Evolutionary conservation across 2,888 invertebrate genomes (phyloP).

Genomic region (Phyto melanocephala): DNA sequence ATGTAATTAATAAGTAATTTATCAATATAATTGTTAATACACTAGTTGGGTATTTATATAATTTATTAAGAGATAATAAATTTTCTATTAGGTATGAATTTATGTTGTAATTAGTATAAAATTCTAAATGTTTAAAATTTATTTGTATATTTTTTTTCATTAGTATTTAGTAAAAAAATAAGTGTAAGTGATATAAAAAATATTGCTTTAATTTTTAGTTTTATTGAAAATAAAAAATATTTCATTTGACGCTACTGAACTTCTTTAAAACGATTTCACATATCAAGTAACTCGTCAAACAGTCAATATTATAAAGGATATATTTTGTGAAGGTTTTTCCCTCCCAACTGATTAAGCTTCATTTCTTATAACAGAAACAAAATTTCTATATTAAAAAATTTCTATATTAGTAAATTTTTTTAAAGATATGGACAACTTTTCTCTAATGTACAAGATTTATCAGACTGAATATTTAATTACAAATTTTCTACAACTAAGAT

Average conservation of each 20-base stretch:
- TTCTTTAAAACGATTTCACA: too few species aligned
- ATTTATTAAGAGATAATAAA: slow-evolving; percentile 79
- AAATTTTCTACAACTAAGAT: too few species aligned
- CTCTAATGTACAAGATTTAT: too few species aligned
- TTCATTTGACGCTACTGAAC: slow-evolving; percentile 83
- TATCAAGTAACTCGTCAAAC: too few species aligned
- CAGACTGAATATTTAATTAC: too few species aligned
- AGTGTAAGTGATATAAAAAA: slow-evolving; percentile 69
- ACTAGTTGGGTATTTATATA: slow-evolving; percentile 80
- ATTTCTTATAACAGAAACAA: too few species aligned
- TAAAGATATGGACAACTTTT: too few species aligned
- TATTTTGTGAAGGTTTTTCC: too few species aligned
- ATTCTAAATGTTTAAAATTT: slow-evolving; percentile 78
- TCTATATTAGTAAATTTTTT: too few species aligned
- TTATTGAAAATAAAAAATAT: slow-evolving; percentile 79
- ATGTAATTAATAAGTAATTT: slow-evolving; percentile 82
- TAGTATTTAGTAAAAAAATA: slow-evolving; percentile 66
- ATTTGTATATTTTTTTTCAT: slow-evolving; percentile 71
- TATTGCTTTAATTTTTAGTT: slow-evolving; percentile 68
- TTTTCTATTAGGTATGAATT: slow-evolving; percentile 76
- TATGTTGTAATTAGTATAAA: slow-evolving; percentile 72
- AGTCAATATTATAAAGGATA: too few species aligned
- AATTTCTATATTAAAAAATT: too few species aligned
- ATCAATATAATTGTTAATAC: slow-evolving; percentile 80
- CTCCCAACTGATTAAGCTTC: too few species aligned